Conservation (phyloP, 2,113 vertebrate genomes). For the Oncorhynchus nerka region DNA sequence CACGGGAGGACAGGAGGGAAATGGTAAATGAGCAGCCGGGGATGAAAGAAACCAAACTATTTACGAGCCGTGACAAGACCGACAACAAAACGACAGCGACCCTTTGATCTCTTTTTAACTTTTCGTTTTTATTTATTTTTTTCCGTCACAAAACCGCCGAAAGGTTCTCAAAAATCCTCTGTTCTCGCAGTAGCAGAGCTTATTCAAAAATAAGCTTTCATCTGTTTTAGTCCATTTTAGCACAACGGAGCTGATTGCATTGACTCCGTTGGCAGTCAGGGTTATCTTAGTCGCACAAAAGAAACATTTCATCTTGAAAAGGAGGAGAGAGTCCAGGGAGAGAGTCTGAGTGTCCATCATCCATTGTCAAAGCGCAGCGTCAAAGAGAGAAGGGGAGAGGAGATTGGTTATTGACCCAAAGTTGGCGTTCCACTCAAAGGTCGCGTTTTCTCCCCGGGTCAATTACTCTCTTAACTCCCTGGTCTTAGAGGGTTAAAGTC, state of each 20-base stretch:
- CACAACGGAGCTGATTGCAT: slow-evolving; percentile 55
- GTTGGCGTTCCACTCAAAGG: slow-evolving; percentile 23
- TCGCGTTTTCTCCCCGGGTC: background rate
- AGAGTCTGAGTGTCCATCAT: slow-evolving; percentile 63
- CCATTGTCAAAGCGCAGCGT: slow-evolving; percentile 54
- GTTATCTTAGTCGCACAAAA: slow-evolving; percentile 55
- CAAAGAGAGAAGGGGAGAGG: slow-evolving; percentile 33
- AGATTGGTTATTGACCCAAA: slow-evolving; percentile 68
- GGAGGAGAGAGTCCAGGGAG: slow-evolving; percentile 24
- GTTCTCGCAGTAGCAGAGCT: slow-evolving; percentile 34
- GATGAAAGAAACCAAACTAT: slow-evolving; percentile 3
- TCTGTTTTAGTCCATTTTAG: slow-evolving; percentile 39
- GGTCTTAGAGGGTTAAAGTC: slow-evolving; percentile 1
- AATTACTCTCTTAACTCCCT: background rate
- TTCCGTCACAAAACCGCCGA: slow-evolving; percentile 50
- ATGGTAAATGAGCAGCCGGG: background rate
- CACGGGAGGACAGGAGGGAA: background rate
- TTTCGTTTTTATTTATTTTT: slow-evolving; percentile 50
- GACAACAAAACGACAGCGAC: slow-evolving; percentile 21
- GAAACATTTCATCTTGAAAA: slow-evolving; percentile 44
- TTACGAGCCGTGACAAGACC: background rate
- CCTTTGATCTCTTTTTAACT: slow-evolving; percentile 31
- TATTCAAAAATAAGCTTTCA: slow-evolving; percentile 68
- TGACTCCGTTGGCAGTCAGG: slow-evolving; percentile 53
- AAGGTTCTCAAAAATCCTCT: slow-evolving; percentile 45